Evolutionary conservation across 2,888 invertebrate species (phyloP).

Genomic region (Tyria jacobaeae): DNA sequence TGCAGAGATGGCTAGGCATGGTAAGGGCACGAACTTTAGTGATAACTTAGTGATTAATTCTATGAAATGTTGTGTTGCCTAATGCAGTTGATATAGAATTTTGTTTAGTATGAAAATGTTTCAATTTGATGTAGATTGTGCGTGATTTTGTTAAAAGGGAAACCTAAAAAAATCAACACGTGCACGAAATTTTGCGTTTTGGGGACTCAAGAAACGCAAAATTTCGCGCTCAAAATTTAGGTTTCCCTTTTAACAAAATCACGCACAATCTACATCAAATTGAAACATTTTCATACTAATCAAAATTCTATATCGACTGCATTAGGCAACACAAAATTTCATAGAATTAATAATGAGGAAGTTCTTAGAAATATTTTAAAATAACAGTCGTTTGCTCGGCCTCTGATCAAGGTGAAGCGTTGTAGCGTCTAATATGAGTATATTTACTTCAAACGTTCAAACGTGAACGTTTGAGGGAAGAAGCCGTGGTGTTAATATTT

Average conservation of each 20-base stretch:
- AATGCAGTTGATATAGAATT: neutral
- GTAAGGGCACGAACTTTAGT: no score
- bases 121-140: neutral
- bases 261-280: neutral
- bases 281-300: neutral
- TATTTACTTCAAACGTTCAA: constrained; percentile 9
- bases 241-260: neutral
- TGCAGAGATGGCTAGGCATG: no score
- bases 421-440: neutral
- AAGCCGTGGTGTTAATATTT: neutral
- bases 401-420: constrained; percentile 38
- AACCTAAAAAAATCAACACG: neutral
- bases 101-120: neutral
- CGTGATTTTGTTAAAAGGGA: neutral
- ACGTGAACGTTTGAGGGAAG: neutral
- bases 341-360: neutral
- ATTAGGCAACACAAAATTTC: neutral
- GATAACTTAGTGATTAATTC: neutral
- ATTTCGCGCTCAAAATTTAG: no score
- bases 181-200: no score
- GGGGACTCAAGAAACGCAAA: no score
- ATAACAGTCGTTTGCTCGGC: constrained; percentile 24
- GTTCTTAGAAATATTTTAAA: constrained; percentile 23
- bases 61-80: neutral
- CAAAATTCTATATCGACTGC: neutral